Conservation (phyloP, 2,888 invertebrate genomes). For the Atethmia centrago region DNA sequence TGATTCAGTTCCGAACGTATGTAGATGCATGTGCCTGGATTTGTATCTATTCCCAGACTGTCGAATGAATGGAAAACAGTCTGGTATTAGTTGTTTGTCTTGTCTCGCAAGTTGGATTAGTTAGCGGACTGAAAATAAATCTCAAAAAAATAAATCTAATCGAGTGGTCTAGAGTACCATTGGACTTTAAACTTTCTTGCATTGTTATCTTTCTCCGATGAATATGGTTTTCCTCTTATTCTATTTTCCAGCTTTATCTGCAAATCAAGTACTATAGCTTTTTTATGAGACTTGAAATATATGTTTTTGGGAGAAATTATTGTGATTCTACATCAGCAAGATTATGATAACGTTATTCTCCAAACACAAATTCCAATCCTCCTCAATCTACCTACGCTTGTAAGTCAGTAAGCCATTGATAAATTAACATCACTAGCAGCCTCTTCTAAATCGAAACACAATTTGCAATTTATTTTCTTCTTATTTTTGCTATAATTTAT, state of each 20-base stretch:
- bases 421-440: slow-evolving; percentile 39
- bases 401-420: slow-evolving; percentile 21
- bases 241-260: no score
- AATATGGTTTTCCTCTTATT: background rate
- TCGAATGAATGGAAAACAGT: slow-evolving; percentile 46
- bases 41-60: slow-evolving; percentile 28
- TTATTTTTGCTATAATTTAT: background rate
- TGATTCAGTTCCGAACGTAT: slow-evolving; percentile 26
- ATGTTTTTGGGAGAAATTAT: background rate
- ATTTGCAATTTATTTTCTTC: slow-evolving; percentile 32
- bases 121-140: background rate
- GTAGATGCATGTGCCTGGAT: background rate
- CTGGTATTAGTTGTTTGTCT: slow-evolving; percentile 8
- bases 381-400: background rate
- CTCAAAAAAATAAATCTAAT: no score
- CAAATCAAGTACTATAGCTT: background rate
- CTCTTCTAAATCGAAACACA: slow-evolving; percentile 45
- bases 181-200: background rate
- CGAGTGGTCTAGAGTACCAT: no score
- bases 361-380: slow-evolving; percentile 7
- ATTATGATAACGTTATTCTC: background rate
- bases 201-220: background rate
- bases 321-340: background rate
- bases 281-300: background rate
- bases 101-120: slow-evolving; percentile 2